Base-by-base conservation (phyloP, 2,797 vertebrate species). In the Falco columbarius region DNA sequence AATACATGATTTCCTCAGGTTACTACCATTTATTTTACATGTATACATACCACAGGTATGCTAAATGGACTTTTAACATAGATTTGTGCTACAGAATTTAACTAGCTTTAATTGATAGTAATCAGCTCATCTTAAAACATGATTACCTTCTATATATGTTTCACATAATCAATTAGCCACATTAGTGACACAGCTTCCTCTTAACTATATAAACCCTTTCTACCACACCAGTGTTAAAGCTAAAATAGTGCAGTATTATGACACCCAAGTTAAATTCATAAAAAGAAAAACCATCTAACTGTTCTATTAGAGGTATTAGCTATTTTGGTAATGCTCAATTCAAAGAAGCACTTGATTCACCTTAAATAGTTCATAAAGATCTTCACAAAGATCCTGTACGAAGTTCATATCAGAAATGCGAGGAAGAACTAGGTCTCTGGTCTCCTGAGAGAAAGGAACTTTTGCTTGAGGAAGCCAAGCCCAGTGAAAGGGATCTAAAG, bases 321-420 rank as follows among this genome's bases (percentile, higher is more conserved):
- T 72, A 54, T 38, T 87, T 72, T 36, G 76, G 21, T 42, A 80
- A 86, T 0, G 15, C 4, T 44, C 18, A 77, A 54, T n/a, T 75
- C 24, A 70, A 84, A 90, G 61, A 7, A 91, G 12, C 66, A 61
- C 29, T 54, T 5, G 2, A 93, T 63, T 95, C 91, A 99, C 99
- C 99, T 99, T 99, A 97, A 99, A 99, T 82, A 99, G 98, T 92
- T 99, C 99, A 90, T 99, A 98, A 85, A 99, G 99, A 97, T 99
- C 99, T 98, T 99, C 99, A 97, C 99, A 99, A 93, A 99, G 99
- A 96, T 99, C 99, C 98, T 99, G 99, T 36, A 99, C 98, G 9
- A 99, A 99, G 98, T 99, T 99, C 99, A 99, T 99, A 93, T 99
- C 99, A 34, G 99, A 99, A 94, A 99, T 98, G 75, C 97, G 98